A percentile compares a stretch with the other conserved stretches of the same genome.
Evolutionary conservation across 1,140 invertebrate species (phyloP).

Genomic region (Bombus superbus): DNA sequence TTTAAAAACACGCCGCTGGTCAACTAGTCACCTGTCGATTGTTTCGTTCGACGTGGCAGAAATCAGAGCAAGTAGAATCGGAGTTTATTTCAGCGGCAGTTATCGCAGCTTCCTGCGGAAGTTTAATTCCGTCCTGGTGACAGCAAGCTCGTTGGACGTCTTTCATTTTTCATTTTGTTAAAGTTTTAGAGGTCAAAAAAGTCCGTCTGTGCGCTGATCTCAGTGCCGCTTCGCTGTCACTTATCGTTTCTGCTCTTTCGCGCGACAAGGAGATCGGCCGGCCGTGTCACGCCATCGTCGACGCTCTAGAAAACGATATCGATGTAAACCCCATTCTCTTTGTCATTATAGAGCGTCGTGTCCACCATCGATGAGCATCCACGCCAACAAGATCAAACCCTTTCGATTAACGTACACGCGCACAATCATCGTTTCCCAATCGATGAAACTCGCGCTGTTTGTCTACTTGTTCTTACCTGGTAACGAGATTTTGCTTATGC

Average conservation of each 20-base stretch:
- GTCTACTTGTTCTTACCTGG: background rate
- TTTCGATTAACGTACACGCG: background rate
- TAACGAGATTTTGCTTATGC: background rate
- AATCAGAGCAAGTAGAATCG: background rate
- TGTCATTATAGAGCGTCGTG: slow-evolving; percentile 24
- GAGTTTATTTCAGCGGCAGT: background rate
- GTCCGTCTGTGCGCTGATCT: background rate
- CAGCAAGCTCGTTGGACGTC: background rate
- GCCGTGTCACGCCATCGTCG: slow-evolving; percentile 11
- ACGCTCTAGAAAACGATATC: slow-evolving; percentile 19
- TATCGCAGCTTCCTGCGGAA: background rate
- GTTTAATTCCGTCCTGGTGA: background rate
- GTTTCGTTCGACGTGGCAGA: background rate
- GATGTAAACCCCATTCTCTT: slow-evolving; percentile 13
- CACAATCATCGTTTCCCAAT: too few relatives aligned
- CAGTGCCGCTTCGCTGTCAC: slow-evolving; percentile 5
- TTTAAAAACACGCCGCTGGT: background rate
- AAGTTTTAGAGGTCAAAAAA: background rate
- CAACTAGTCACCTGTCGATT: background rate
- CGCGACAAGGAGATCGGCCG: slow-evolving; percentile 6
- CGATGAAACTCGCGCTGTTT: background rate
- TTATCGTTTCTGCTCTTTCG: slow-evolving; percentile 38
- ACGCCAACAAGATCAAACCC: background rate
- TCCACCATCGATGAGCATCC: background rate
- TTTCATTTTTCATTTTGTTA: slow-evolving; percentile 11